Base-by-base conservation (phyloP, 1,140 invertebrate genomes). In the Arctopsyche grandis region DNA sequence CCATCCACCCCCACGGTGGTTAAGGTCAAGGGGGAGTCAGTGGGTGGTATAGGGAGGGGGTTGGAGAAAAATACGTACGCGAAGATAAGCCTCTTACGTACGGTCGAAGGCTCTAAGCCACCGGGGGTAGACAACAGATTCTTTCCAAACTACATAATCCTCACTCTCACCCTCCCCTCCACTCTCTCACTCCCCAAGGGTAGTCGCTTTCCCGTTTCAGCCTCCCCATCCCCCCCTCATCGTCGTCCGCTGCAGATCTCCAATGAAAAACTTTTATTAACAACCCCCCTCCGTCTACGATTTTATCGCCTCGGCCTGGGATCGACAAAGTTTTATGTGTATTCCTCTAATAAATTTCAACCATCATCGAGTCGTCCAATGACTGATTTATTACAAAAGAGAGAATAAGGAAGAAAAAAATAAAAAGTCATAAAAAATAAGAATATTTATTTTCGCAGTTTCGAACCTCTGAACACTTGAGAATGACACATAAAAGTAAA, bases 31-130 rank as follows among this genome's bases (percentile, higher is more conserved):
- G 29, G 7, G 29, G 29, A 38, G n/a, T n/a, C n/a, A n/a, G n/a
- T n/a, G 29, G 29, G 7, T 38, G 29, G 1, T 4, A 38, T 1
- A 38, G 29, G 7, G 7, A 4, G 48, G 48, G 10, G 48, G n/a
- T n/a, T n/a, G n/a, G 63, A 26, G 63, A 66, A 48, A 71, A 71
- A 71, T 71, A 71, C 69, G 44, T 71, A 48, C 69, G 38, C 38
- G 16, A 71, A 71, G 69, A 71, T 71, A 71, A 71, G 44, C 69
- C 69, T 71, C 69, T 71, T 71, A 71, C 38, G 69, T 71, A 71
- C 69, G 69, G 38, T 48, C 69, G 44, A 71, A 71, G 69, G 69
- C 69, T 38, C 38, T 71, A 71, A 71, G 69, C 69, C 69, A 46
- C 44, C 69, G 43, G 69, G 44, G 69, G 38, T 48, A 46, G 44